Percentiles rank a stretch among this genome's conserved stretches.
Evolutionary conservation across 2,888 invertebrate species (phyloP).

Genomic region (Griposia aprilina): DNA sequence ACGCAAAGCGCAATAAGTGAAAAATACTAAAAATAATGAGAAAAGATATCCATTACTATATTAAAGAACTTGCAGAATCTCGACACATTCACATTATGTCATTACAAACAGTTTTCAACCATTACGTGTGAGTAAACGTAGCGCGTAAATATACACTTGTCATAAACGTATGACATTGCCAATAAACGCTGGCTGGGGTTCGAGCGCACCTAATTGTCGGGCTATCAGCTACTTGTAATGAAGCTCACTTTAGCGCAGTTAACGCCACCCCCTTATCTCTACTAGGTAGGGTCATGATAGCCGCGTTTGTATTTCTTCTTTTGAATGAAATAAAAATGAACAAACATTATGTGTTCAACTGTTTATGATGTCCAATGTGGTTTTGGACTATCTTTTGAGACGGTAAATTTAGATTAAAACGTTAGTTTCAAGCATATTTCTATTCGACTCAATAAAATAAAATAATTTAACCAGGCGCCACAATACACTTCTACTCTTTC

Average conservation of each 20-base stretch:
- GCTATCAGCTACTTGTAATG: constrained; percentile 83
- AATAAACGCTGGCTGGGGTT: constrained; percentile 65
- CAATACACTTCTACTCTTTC: not conserved
- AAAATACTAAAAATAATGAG: not conserved
- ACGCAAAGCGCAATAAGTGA: not conserved
- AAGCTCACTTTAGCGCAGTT: constrained; percentile 76
- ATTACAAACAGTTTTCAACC: not conserved
- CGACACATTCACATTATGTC: not conserved
- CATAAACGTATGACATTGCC: constrained; percentile 43
- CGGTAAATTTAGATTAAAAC: not conserved
- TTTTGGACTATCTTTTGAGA: not conserved
- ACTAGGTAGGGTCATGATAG: constrained; percentile 68
- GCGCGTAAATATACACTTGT: constrained; percentile 15
- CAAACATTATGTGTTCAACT: too few relatives aligned
- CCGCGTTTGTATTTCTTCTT: constrained; percentile 21
- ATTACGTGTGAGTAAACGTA: constrained; percentile 11
- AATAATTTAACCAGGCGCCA: not conserved
- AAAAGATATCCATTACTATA: not conserved
- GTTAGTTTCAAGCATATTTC: not conserved
- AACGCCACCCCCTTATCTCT: constrained; percentile 78
- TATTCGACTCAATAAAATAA: not conserved
- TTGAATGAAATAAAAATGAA: constrained; percentile 13
- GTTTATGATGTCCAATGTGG: not conserved
- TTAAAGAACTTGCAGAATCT: not conserved
- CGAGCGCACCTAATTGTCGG: constrained; percentile 78